phyloP scores from a whole-genome alignment of 2,113 vertebrate species.

The Pterocles orientalis region DNA sequence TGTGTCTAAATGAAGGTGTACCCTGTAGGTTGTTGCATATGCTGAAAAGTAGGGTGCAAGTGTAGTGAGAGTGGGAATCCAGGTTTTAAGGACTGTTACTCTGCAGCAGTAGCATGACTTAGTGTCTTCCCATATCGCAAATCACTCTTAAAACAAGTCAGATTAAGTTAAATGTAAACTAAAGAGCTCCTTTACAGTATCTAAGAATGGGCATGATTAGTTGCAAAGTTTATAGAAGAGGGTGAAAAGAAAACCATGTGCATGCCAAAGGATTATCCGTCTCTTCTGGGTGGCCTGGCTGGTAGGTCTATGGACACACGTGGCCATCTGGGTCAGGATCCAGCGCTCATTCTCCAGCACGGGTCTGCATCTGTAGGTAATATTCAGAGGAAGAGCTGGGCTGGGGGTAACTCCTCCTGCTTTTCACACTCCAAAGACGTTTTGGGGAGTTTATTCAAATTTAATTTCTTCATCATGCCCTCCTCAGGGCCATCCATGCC shows the following conservation, averaged over 20 bases:
- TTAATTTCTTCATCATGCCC: neutral
- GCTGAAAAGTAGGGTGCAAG: neutral
- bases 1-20: neutral
- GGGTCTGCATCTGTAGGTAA: neutral
- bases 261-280: neutral
- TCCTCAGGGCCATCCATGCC: neutral
- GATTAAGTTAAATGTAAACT: neutral
- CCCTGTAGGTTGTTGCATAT: neutral
- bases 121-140: neutral
- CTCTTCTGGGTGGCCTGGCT: neutral
- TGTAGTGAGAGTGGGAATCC: neutral
- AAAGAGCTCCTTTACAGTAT: neutral
- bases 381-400: neutral
- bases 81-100: neutral
- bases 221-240: neutral
- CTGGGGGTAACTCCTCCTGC: neutral
- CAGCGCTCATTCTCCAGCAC: neutral
- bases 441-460: neutral
- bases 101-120: neutral
- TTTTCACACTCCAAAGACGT: neutral
- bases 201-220: neutral
- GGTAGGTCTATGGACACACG: fast-evolving
- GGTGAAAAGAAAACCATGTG: neutral
- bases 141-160: neutral
- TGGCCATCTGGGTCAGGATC: neutral